Evolutionary conservation across 1,140 invertebrate genomes (phyloP).

Genomic region (Pseudomyrmex flavicornis): DNA sequence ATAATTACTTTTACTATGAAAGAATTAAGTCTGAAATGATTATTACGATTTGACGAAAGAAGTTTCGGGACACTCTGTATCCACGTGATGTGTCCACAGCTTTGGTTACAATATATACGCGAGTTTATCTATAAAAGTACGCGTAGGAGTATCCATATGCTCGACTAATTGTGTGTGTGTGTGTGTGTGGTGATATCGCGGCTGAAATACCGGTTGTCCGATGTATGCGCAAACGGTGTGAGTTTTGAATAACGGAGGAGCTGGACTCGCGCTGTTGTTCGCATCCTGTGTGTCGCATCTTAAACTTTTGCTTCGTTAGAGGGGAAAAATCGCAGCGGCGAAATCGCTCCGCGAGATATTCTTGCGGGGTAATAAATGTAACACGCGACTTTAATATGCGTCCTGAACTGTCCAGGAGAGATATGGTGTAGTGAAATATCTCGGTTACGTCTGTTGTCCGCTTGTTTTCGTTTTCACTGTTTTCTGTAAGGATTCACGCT

Average conservation of each 20-base stretch:
- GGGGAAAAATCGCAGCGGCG: not conserved
- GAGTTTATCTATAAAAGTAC: slow-evolving; percentile 21
- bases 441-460: slow-evolving; percentile 52
- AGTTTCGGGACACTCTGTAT: slow-evolving; percentile 20
- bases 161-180: not conserved
- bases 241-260: not conserved
- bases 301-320: not conserved
- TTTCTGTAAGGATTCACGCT: slow-evolving; percentile 52
- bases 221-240: not conserved
- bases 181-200: slow-evolving; percentile 3
- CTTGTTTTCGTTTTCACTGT: slow-evolving; percentile 58
- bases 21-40: not conserved
- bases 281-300: not conserved
- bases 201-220: slow-evolving; percentile 13
- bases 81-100: not conserved
- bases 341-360: not conserved
- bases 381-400: not conserved
- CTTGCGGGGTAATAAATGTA: not conserved
- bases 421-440: slow-evolving; percentile 29
- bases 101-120: slow-evolving; percentile 23
- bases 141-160: slow-evolving; percentile 9
- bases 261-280: slow-evolving; percentile 30
- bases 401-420: not conserved
- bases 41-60: not conserved
- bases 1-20: no score